Evolutionary conservation across 2,888 invertebrate species (phyloP), one percentile per base, ranked within the genome.

Genomic region (Alviniconcha strummeri): DNA sequence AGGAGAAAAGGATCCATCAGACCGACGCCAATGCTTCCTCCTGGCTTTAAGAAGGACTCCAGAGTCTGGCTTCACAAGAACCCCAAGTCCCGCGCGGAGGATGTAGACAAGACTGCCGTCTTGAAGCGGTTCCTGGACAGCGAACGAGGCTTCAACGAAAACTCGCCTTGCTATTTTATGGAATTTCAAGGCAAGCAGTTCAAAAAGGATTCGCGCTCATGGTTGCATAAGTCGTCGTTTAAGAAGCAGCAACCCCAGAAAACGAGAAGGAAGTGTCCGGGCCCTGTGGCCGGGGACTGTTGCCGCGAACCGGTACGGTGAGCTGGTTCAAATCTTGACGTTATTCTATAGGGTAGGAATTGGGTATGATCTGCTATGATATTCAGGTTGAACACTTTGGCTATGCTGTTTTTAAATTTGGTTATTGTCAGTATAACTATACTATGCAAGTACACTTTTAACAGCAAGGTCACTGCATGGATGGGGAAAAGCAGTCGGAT

Each of bases 1-100:
- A 76, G 56, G 52, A 60, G n/a, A 9, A 11, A 19, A 79, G n/a
- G 54, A 5, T n/a, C 80, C 80, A 60, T 4, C 60, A 60, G 9
- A 60, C 13, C 60, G 60, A 60, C 60, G 60, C 60, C 60, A 60
- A 86, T 86, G 86, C 86, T 86, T 56, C 86, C 86, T 11, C 83
- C 83, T 67, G 86, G 86, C 19, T 86, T 84, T 72, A 86, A 86
- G 56, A 86, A 86, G 54, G 86, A 86, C 55, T 86, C 86, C 13
- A 60, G 86, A 52, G 75, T 83, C 56, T 86, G 86, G 86, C 83
- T 86, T 7, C 84, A 84, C 82, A 86, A 84, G 56, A 84, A 86
- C 60, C 86, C 86, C 72, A 83, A 75, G 72, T 81, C 55, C 4
- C 36, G 77, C 17, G n/a, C 77, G 9, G 82, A 82, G 17, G 82